Base-by-base conservation (phyloP, 37 sponge, comb jelly and placozoan species). In the Hexactinellida sp. region DNA sequence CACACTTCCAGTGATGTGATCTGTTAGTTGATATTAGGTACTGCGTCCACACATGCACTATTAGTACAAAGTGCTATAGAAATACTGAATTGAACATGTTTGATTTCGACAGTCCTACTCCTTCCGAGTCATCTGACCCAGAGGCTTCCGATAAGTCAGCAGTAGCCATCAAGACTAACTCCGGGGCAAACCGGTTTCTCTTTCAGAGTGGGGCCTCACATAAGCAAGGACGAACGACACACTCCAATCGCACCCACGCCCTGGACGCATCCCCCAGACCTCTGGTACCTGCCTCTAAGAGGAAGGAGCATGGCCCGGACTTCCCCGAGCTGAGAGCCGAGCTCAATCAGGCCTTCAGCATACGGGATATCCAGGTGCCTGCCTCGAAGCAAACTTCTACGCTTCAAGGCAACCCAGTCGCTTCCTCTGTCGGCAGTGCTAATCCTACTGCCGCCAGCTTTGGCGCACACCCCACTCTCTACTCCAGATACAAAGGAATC, bases 81-180 rank as follows among this genome's bases (percentile, higher is more conserved):
- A n/a, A n/a, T n/a, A n/a, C n/a, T n/a, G n/a, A n/a, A n/a, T 16
- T 47, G 52, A 47, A 63, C 3, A 63, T 63, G 76, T 63, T 63
- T 28, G 76, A 63, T 63, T 63, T 63, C 34, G 76, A 63, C 76
- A 63, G 76, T 63, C 76, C 76, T 25, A 63, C 76, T 63, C 76
- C 76, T 28, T 10, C 21, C 34, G 76, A 63, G 13, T 63, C 76
- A 21, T n/a, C 21, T 10, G 28, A 63, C 3, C 28, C 3, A 28
- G 76, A 63, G 5, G 30, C 76, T 7, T 25, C 28, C 5, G 76
- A 63, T 63, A 10, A 63, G 34, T 23, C 76, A 25, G 76, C 32
- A 3, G 3, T 63, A 10, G 76, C 76, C 5, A 63, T 63, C 76
- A 63, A 63, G 30, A 63, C 76, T 10, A 63, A 63, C 34, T 21